phyloP scores from a whole-genome alignment of 2,113 vertebrate genomes.

The Bubalus kerabau region DNA sequence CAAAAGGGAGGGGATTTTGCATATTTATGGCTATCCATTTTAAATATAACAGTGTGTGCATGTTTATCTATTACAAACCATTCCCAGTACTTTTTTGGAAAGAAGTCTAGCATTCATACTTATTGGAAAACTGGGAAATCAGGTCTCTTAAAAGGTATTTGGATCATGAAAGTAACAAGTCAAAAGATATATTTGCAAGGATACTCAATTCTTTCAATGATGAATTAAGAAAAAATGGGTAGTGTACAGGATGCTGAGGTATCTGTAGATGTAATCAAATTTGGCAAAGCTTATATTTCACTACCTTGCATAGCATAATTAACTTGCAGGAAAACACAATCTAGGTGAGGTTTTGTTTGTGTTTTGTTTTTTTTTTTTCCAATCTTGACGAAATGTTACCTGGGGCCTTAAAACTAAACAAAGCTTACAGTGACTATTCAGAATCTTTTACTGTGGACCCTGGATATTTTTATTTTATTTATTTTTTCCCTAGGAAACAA shows the following conservation, averaged over 20 bases:
- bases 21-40: not conserved
- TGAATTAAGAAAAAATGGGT: not conserved
- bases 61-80: not conserved
- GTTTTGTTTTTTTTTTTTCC: not conserved
- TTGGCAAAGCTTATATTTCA: not conserved
- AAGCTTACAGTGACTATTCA: not conserved
- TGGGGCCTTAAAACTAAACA: not conserved
- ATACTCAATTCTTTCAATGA: not conserved
- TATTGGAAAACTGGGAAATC: not conserved
- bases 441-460: not conserved
- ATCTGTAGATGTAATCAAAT: not conserved
- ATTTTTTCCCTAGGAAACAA: not conserved
- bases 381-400: not conserved
- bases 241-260: not conserved
- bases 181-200: not conserved
- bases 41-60: not conserved
- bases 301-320: not conserved
- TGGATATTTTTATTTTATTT: not conserved
- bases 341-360: not conserved
- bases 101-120: not conserved
- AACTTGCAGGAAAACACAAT: not conserved
- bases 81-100: not conserved
- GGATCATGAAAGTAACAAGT: not conserved
- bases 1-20: not conserved
- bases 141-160: not conserved